A percentile compares a stretch with the other conserved stretches of the same genome.
Evolutionary conservation across 2,113 vertebrate genomes (phyloP).

Genomic region (Heteronetta atricapilla): DNA sequence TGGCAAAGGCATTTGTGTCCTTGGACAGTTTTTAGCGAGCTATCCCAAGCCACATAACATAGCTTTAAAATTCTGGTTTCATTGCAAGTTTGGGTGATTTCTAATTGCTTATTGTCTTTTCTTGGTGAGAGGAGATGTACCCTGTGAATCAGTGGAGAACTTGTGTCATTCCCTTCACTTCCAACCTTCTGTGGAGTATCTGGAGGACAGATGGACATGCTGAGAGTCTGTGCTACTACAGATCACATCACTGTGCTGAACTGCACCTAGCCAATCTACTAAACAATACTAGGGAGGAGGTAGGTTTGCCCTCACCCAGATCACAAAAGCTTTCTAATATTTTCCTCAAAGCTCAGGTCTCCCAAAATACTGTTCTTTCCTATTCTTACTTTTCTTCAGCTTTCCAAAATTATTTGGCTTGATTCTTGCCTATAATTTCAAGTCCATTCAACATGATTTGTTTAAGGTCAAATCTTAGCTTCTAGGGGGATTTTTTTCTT

Average conservation of each 20-base stretch:
- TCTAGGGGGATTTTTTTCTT: background rate
- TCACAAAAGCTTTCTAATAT: background rate
- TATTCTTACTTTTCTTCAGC: background rate
- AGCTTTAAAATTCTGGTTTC: background rate
- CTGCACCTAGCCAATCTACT: background rate
- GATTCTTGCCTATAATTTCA: background rate
- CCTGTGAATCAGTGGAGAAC: background rate
- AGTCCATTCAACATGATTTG: background rate
- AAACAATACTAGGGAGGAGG: background rate
- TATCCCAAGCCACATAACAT: background rate
- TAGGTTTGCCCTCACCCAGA: background rate
- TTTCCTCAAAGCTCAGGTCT: background rate
- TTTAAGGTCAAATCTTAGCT: background rate
- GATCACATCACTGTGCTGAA: rapidly evolving
- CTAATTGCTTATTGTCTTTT: background rate
- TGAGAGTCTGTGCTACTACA: background rate
- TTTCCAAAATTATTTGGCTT: background rate
- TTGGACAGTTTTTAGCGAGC: background rate
- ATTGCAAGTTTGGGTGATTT: background rate
- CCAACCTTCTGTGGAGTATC: background rate
- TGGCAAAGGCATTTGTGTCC: background rate
- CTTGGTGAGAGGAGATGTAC: background rate
- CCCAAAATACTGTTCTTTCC: background rate
- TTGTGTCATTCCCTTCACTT: background rate
- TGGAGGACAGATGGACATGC: background rate